These are phyloP conservation scores for Melozone crissalis DNA, from an alignment of 2,113 vertebrate species.

Conservation along the genomic window DNA sequence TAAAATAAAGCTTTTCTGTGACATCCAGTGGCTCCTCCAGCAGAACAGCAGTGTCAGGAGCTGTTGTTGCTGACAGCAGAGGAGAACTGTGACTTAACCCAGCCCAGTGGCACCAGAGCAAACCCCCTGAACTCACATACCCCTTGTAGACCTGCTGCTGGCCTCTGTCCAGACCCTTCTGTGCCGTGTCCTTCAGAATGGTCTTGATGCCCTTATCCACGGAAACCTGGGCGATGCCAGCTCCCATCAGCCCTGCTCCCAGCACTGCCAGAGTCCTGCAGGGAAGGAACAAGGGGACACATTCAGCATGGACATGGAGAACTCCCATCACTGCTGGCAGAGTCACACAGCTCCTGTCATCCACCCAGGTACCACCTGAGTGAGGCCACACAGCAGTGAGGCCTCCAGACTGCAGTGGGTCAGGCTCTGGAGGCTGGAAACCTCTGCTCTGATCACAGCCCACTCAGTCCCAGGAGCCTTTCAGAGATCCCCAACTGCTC, in stretches of 20 bases:
- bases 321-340: neutral
- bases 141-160: constrained; percentile 96
- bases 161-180: constrained; percentile 84
- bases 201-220: constrained; percentile 90
- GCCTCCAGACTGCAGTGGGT: neutral
- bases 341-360: neutral
- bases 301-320: neutral
- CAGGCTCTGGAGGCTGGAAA: neutral
- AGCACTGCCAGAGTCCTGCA: constrained; percentile 86
- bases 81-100: neutral
- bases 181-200: constrained; percentile 88
- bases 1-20: neutral
- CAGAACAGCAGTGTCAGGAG: neutral
- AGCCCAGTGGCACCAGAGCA: neutral
- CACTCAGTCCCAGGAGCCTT: neutral
- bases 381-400: fast-evolving
- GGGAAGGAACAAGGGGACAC: neutral
- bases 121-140: constrained; percentile 62
- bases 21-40: neutral
- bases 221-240: constrained; percentile 91
- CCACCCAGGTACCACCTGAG: neutral
- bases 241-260: constrained; percentile 96
- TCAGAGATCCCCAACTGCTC: neutral
- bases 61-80: neutral
- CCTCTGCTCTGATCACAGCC: neutral